Conservation (phyloP, 2,113 vertebrate genomes). For the Mastomys coucha region DNA sequence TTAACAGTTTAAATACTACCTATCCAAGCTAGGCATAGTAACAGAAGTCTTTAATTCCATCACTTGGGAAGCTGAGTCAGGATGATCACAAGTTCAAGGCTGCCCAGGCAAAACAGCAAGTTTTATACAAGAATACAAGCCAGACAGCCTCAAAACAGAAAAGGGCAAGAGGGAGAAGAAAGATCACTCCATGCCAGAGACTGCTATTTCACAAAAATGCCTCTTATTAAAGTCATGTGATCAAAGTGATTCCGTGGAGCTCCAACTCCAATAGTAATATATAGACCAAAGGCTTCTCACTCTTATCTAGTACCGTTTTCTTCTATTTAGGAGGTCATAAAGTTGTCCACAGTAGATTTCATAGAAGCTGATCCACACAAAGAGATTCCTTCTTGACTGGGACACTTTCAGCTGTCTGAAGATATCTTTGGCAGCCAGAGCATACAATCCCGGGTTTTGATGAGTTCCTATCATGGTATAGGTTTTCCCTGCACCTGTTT, state of each 20-base stretch:
- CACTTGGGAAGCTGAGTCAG: background rate
- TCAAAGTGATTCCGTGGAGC: background rate
- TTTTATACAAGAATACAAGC: background rate
- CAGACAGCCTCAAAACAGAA: background rate
- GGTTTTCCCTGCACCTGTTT: constrained; percentile 96
- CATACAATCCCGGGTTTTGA: constrained; percentile 91
- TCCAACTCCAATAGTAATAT: constrained; percentile 50
- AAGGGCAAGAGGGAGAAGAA: background rate
- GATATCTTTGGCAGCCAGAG: constrained; percentile 93
- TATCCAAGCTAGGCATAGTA: background rate
- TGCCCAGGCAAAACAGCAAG: background rate
- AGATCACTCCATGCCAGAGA: background rate
- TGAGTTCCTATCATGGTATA: constrained; percentile 95
- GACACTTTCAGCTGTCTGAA: constrained; percentile 89
- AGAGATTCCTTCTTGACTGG: constrained; percentile 79
- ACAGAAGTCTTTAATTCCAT: background rate
- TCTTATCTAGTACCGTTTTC: constrained; percentile 90
- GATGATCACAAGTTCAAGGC: background rate
- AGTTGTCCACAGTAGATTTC: constrained; percentile 97
- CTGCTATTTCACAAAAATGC: constrained; percentile 56
- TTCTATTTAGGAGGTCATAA: constrained; percentile 93
- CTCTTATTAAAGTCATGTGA: constrained; percentile 23
- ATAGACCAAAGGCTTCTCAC: constrained; percentile 2
- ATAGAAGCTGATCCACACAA: constrained; percentile 95
- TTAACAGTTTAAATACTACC: constrained; percentile 13